Percentiles rank a stretch among this genome's conserved stretches.
phyloP scores from a whole-genome alignment of 2,797 vertebrate species.

The Brotula barbata region DNA sequence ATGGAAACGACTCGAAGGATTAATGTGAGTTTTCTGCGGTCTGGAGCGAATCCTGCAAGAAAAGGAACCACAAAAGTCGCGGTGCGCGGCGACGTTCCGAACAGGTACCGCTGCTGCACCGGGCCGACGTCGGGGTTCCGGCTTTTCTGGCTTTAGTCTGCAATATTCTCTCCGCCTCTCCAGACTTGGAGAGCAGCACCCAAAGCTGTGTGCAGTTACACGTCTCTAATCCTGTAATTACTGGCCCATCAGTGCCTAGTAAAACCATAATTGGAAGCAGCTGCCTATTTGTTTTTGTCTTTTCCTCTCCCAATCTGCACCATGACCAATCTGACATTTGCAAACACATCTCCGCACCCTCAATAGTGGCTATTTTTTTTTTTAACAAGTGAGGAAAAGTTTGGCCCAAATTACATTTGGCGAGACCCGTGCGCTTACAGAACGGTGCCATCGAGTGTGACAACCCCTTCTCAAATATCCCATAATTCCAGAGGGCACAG shows the following conservation, averaged over 20 bases:
- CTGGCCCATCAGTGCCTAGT: slow-evolving; percentile 78
- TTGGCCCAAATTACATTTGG: slow-evolving; percentile 58
- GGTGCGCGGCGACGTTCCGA: slow-evolving; percentile 45
- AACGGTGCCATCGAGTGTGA: slow-evolving; percentile 20
- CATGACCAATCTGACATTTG: slow-evolving; percentile 73
- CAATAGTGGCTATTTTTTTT: slow-evolving; percentile 43
- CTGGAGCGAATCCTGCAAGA: slow-evolving; percentile 17
- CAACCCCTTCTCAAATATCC: slow-evolving; percentile 43
- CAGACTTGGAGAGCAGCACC: slow-evolving; percentile 69
- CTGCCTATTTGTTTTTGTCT: slow-evolving; percentile 78
- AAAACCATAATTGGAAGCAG: slow-evolving; percentile 81
- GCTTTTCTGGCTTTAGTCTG: slow-evolving; percentile 55
- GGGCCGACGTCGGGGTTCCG: slow-evolving; percentile 72
- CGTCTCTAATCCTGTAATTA: slow-evolving; percentile 82
- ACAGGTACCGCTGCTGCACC: slow-evolving; percentile 56
- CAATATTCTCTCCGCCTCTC: slow-evolving; percentile 58
- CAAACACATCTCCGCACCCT: slow-evolving; percentile 68
- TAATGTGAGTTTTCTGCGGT: slow-evolving; percentile 12
- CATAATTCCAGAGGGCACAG: slow-evolving; percentile 40
- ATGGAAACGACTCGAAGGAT: background rate
- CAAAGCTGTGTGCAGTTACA: slow-evolving; percentile 77
- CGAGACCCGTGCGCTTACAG: slow-evolving; percentile 36
- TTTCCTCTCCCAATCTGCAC: slow-evolving; percentile 64
- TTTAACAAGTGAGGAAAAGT: slow-evolving; percentile 35
- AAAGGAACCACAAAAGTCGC: slow-evolving; percentile 45